Percentiles rank a stretch among this genome's conserved stretches.
Evolutionary conservation across 2,113 vertebrate species (phyloP).

Genomic region (Lepus americanus): DNA sequence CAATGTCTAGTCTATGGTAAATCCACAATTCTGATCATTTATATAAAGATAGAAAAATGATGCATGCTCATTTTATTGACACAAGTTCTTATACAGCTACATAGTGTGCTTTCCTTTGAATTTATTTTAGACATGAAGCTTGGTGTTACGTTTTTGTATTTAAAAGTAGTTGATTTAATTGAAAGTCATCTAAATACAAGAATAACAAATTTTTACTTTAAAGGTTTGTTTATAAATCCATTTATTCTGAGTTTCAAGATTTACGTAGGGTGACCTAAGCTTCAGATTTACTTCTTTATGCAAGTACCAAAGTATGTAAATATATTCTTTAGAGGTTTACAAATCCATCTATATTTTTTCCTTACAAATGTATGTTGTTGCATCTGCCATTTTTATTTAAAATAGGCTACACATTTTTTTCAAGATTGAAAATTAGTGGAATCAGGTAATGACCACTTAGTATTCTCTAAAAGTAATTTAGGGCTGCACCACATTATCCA

Average conservation of each 20-base stretch:
- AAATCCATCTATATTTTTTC: background rate
- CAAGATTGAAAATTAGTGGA: conserved; percentile 30
- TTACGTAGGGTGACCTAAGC: background rate
- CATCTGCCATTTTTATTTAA: background rate
- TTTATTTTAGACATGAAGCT: conserved; percentile 43
- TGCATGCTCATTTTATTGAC: background rate
- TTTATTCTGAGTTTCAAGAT: conserved; percentile 6
- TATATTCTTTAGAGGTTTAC: background rate
- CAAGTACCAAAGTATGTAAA: background rate
- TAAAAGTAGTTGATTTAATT: background rate
- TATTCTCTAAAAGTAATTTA: background rate
- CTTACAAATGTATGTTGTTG: background rate
- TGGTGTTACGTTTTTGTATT: background rate
- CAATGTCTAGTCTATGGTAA: background rate
- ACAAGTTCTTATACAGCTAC: background rate
- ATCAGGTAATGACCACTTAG: background rate
- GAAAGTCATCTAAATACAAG: background rate
- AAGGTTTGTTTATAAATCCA: background rate
- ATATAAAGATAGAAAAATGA: background rate
- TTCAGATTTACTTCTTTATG: conserved; percentile 23
- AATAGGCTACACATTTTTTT: background rate
- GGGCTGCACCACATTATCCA: background rate
- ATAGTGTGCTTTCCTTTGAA: background rate
- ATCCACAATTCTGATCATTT: background rate
- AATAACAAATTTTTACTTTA: conserved; percentile 22